These are phyloP conservation scores for Crotalus tigris DNA, from an alignment of 2,113 vertebrate species.

Conservation along the genomic window DNA sequence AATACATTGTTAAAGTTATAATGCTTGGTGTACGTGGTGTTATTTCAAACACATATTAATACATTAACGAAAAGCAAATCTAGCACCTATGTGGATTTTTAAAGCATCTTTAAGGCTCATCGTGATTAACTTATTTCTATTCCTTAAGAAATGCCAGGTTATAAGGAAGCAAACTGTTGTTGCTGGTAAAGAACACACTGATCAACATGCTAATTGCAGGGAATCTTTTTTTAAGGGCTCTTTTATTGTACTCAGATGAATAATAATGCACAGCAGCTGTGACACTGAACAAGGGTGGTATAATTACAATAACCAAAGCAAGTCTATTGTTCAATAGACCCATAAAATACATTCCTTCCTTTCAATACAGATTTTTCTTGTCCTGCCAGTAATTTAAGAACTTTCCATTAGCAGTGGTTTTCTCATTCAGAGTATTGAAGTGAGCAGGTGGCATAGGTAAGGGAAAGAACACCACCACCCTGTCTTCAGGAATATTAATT, in stretches of 20 bases:
- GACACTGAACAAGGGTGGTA: conserved; percentile 19
- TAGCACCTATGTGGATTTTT: background rate
- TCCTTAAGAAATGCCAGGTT: conserved; percentile 13
- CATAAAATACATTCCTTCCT: background rate
- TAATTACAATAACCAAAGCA: conserved; percentile 23
- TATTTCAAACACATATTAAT: background rate
- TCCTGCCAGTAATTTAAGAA: background rate
- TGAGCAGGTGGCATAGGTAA: background rate
- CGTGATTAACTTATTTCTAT: conserved; percentile 16
- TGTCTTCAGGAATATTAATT: background rate
- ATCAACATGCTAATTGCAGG: conserved; percentile 27
- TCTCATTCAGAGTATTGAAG: background rate
- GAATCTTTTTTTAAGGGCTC: background rate
- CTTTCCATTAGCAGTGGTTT: background rate
- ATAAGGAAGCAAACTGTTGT: background rate
- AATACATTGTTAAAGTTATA: background rate
- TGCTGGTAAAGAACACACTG: conserved; percentile 1
- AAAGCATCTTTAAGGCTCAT: background rate
- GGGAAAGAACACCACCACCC: background rate
- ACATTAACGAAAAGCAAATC: background rate
- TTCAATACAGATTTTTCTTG: background rate
- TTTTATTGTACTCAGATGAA: conserved; percentile 11
- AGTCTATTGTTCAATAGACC: conserved; percentile 7
- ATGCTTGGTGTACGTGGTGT: background rate
- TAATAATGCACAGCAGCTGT: conserved; percentile 15